These are phyloP conservation scores for Dioctria rufipes DNA, from an alignment of 2,888 invertebrate genomes.

Conservation along the genomic window DNA sequence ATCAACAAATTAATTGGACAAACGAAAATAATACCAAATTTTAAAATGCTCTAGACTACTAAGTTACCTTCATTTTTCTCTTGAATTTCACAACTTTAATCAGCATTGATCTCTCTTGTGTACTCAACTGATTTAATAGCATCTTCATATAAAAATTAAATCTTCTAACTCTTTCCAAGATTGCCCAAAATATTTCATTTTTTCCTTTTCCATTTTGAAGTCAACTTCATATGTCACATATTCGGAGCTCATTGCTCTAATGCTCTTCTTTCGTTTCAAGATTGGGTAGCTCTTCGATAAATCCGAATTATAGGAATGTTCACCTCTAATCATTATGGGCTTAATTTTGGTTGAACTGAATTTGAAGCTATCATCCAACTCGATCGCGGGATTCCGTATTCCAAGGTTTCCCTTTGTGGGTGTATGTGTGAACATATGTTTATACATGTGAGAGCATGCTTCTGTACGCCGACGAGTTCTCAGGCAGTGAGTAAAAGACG, in stretches of 20 bases:
- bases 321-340: neutral
- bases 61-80: neutral
- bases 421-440: too few species aligned
- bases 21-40: slow-evolving; percentile 1
- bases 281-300: neutral
- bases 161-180: slow-evolving; percentile 4
- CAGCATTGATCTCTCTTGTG: neutral
- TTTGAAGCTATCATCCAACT: too few species aligned
- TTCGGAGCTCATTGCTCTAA: neutral
- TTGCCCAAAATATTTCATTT: neutral
- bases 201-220: neutral
- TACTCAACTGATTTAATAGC: neutral
- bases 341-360: too few species aligned
- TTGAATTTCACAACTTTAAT: neutral
- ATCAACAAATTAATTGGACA: neutral
- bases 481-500: too few species aligned
- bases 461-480: too few species aligned
- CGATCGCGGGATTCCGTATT: too few species aligned
- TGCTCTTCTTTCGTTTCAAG: neutral
- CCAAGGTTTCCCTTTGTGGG: too few species aligned
- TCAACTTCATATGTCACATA: neutral
- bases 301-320: neutral
- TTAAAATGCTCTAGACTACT: neutral
- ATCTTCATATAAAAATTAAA: slow-evolving; percentile 1
- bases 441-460: too few species aligned